Percentiles rank a stretch among this genome's conserved stretches.
These are phyloP conservation scores for Vireo altiloquus DNA, from an alignment of 2,113 vertebrate species.

Conservation along the genomic window DNA sequence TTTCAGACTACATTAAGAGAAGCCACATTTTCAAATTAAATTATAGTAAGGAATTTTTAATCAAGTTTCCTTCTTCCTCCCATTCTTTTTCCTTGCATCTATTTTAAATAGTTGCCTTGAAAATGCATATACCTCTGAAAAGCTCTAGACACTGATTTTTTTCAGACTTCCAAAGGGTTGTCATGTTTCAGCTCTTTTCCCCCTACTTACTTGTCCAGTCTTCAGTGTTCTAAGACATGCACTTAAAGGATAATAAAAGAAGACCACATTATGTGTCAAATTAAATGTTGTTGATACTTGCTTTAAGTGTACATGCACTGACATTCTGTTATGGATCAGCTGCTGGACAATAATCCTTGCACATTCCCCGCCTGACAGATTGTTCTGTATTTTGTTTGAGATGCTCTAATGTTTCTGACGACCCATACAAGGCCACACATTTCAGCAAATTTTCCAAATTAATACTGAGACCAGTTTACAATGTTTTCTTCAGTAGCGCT, in stretches of 20 bases:
- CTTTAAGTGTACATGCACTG: constrained; percentile 35
- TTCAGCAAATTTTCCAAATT: constrained; percentile 75
- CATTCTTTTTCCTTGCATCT: neutral
- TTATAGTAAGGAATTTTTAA: neutral
- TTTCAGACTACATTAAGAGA: neutral
- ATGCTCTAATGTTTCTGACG: constrained; percentile 70
- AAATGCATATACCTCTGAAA: neutral
- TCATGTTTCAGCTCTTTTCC: constrained; percentile 41
- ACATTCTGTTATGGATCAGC: constrained; percentile 59
- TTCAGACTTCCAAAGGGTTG: constrained; percentile 6
- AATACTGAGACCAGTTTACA: constrained; percentile 72
- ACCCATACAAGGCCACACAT: constrained; percentile 69
- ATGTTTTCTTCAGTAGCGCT: constrained; percentile 67
- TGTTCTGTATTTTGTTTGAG: constrained; percentile 63
- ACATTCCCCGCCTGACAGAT: constrained; percentile 59
- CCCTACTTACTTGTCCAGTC: constrained; percentile 16
- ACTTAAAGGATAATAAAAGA: constrained; percentile 65
- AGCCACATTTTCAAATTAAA: constrained; percentile 6
- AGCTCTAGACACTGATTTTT: neutral
- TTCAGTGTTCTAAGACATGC: constrained; percentile 50
- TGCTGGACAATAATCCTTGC: constrained; percentile 60
- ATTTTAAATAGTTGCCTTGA: constrained; percentile 15
- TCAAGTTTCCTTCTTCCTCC: neutral
- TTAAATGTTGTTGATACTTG: constrained; percentile 59
- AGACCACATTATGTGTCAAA: constrained; percentile 59